Evolutionary conservation across 2,113 vertebrate species (phyloP), one percentile per base, ranked within the genome.

Genomic region (Spheniscus mendiculus): DNA sequence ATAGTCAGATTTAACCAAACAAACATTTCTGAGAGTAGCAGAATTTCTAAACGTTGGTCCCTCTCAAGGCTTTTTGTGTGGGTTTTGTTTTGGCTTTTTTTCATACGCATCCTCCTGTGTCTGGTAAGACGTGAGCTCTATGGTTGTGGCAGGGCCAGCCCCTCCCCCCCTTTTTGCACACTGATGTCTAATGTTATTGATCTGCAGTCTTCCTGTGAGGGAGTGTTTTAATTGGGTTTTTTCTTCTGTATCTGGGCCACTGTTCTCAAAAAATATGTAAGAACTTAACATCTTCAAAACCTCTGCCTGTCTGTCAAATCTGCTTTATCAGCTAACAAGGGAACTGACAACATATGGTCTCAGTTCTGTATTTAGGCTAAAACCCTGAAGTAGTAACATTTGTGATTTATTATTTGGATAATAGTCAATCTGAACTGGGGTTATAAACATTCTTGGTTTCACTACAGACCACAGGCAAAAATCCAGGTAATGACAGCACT

Each of bases 351-450:
- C 9, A 13, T 19, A 47, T 18, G 19, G 30, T 59, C 30, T 72
- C 34, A 22, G 44, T 36, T 77, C 49, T 61, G 32, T 34, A 29
- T 55, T 71, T 44, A 72, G 22, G 56, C 14, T 73, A 66, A 89
- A 95, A 20, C 16, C 5, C 53, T 2, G 2, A 70, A 83, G 55
- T 15, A 74, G 29, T 67, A 90, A 55, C 27, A 66, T 62, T 45
- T 92, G 78, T 36, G 29, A 70, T 62, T 88, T 93, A 69, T 69
- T 87, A 32, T 59, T 83, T 96, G 42, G 50, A 50, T 65, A 67
- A 56, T 19, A 50, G n/a, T 67, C 19, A 55, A 11, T 83, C 38
- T 59, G 70, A 79, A 52, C 25, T 32, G 40, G 9, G 10, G 13
- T 52, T 42, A 61, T 30, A 83, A 93, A 66, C 7, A 38, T 70